Percentiles rank a stretch among this genome's conserved stretches.
phyloP scores from a whole-genome alignment of 2,113 vertebrate genomes.

The Ammodytes dubius region DNA sequence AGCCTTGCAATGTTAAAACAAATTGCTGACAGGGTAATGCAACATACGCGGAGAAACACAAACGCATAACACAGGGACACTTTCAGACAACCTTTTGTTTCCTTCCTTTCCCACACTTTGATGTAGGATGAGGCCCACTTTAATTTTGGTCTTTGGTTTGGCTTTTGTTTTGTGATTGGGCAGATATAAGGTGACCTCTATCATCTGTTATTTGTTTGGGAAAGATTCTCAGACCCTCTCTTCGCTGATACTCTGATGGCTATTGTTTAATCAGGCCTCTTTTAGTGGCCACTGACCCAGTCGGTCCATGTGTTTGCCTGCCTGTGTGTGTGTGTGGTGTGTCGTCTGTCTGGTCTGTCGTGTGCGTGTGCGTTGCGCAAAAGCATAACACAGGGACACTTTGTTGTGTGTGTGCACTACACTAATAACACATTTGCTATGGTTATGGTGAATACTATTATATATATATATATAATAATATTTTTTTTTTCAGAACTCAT shows the following conservation, averaged over 20 bases:
- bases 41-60: slow-evolving; percentile 6
- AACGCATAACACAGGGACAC: neutral
- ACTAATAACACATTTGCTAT: neutral
- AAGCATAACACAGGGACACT: no score
- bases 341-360: no score
- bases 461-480: no score
- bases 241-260: slow-evolving; percentile 53
- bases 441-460: no score
- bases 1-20: neutral
- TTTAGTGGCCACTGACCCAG: slow-evolving; percentile 28
- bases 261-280: slow-evolving; percentile 66
- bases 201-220: slow-evolving; percentile 57
- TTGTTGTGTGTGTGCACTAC: neutral
- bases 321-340: neutral
- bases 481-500: no score
- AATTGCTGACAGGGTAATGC: slow-evolving; percentile 8
- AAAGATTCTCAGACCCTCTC: slow-evolving; percentile 32
- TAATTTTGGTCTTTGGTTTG: slow-evolving; percentile 31
- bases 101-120: slow-evolving; percentile 2
- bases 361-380: no score
- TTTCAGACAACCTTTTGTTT: slow-evolving; percentile 23
- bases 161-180: slow-evolving; percentile 52
- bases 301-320: slow-evolving; percentile 8
- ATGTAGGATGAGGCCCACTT: slow-evolving; percentile 25
- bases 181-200: slow-evolving; percentile 56